Evolutionary conservation across 2,797 vertebrate species (phyloP), one percentile per base, ranked within the genome.

Genomic region (Eutrigla gurnardus): DNA sequence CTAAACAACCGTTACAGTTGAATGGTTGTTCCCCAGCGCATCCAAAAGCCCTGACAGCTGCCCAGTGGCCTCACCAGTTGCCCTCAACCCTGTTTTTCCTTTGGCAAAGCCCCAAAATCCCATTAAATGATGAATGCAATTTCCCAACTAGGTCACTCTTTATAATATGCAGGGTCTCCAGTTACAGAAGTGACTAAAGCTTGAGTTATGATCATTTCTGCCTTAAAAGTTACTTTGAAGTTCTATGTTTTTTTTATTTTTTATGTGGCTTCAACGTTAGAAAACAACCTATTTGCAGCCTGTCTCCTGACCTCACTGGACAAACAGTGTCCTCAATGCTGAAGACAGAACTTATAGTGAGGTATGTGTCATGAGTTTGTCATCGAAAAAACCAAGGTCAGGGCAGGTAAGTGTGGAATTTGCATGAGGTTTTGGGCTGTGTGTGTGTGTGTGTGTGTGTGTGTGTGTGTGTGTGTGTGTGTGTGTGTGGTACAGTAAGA

Each of bases 1-100:
- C 63, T 57, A 75, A 83, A 84, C 83, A 72, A 73, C 55, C 50
- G 73, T 67, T 69, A 72, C 75, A 78, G 69, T 80, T 70, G 59
- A 78, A 43, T 45, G 63, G 70, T 84, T 83, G 78, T 74, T 76
- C 72, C 47, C 35, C 42, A 36, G 60, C 58, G 70, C 70, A 65
- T 49, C 63, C 75, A 62, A 65, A 77, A 61, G 63, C 75, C 75
- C 76, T 18, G 40, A 70, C 75, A 85, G 70, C 83, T 84, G 69
- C 69, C 78, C 71, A 52, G 39, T 57, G 25, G 47, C 59, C 33
- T 50, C 54, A 61, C 65, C 59, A 66, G 63, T 65, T 64, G 59
- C 65, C 64, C 69, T 11, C 36, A 37, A 37, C 39, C 15, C 37
- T 45, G 47, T 52, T 1, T 15, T 32, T 43, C 39, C 12, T 46